Evolutionary conservation across 2,113 vertebrate species (phyloP).

Genomic region (Gopherus flavomarginatus): DNA sequence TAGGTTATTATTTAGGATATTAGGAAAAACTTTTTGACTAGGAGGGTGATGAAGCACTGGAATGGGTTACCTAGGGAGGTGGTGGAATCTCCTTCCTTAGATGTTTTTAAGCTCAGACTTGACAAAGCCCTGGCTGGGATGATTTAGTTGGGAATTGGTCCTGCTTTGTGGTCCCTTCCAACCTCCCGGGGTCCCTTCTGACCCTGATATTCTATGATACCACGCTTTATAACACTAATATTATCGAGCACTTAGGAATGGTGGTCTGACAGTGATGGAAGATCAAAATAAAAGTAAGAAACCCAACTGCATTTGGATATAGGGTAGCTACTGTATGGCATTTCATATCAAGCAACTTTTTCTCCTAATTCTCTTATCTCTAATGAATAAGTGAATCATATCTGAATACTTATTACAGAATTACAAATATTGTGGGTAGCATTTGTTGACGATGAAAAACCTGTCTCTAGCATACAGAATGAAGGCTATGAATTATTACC

Average conservation of each 20-base stretch:
- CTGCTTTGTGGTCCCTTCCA: no score
- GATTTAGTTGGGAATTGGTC: no score
- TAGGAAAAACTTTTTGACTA: no score
- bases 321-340: not conserved
- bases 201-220: no score
- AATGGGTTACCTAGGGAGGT: no score
- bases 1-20: no score
- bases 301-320: not conserved
- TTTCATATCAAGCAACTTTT: not conserved
- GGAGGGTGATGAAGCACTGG: no score
- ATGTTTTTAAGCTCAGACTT: no score
- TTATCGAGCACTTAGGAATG: not conserved
- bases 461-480: not conserved
- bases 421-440: not conserved
- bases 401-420: not conserved
- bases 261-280: not conserved
- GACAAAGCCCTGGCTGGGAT: no score
- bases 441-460: not conserved
- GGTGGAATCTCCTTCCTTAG: no score
- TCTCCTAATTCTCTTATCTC: not conserved
- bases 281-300: rapidly evolving
- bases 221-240: not conserved
- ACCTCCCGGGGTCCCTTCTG: no score
- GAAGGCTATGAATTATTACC: not conserved
- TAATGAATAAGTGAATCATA: not conserved